A percentile compares a stretch with the other conserved stretches of the same genome.
Evolutionary conservation across 2,113 vertebrate genomes (phyloP).

Genomic region (Pithys albifrons): DNA sequence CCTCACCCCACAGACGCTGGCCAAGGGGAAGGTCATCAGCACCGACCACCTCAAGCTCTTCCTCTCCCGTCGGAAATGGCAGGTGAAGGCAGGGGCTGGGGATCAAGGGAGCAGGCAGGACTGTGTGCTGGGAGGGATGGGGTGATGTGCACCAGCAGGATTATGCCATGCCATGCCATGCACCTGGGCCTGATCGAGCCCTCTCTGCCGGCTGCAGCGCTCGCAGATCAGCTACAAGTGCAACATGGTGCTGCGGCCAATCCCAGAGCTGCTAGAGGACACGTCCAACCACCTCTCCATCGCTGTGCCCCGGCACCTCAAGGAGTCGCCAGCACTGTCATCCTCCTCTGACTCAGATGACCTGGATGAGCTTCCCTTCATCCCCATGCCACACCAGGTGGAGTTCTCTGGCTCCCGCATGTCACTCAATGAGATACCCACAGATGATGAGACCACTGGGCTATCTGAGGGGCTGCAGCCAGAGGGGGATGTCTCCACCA

Average conservation of each 20-base stretch:
- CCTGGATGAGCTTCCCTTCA: slow-evolving; percentile 90
- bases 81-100: slow-evolving; percentile 77
- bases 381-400: slow-evolving; percentile 90
- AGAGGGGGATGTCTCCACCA: slow-evolving; percentile 37
- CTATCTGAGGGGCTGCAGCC: slow-evolving; percentile 63
- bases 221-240: slow-evolving; percentile 98
- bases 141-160: not conserved
- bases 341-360: slow-evolving; percentile 96
- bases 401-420: slow-evolving; percentile 92
- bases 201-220: slow-evolving; percentile 75
- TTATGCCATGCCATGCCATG: not conserved
- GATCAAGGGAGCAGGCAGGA: not conserved
- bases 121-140: not conserved
- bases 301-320: slow-evolving; percentile 86
- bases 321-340: slow-evolving; percentile 85
- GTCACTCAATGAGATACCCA: slow-evolving; percentile 91
- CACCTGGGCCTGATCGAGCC: not conserved
- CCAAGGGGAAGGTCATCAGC: slow-evolving; percentile 88
- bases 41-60: slow-evolving; percentile 94
- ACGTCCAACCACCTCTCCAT: slow-evolving; percentile 90
- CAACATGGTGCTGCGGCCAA: slow-evolving; percentile 93
- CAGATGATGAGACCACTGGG: slow-evolving; percentile 77
- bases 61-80: slow-evolving; percentile 93
- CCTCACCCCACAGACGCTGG: slow-evolving; percentile 79
- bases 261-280: slow-evolving; percentile 90